Base-by-base conservation (phyloP, 2,113 vertebrate genomes). In the Psilopogon haemacephalus region DNA sequence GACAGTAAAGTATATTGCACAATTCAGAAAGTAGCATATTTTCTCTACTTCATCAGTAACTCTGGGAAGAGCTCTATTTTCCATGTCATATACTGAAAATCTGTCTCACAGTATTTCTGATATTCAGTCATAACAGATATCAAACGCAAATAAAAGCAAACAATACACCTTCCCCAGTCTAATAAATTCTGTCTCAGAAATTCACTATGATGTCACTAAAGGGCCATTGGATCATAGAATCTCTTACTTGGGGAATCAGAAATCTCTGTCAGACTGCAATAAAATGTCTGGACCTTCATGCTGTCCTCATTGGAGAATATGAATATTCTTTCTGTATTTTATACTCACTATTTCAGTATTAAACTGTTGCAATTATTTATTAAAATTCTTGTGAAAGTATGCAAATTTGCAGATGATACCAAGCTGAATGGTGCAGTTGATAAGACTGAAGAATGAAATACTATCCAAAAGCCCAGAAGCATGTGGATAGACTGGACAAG, bases 241-340 rank as follows among this genome's bases (percentile, higher is more conserved):
- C 12, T 17, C 27, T 71, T 38, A 8, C 10, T 24, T 7, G 14
- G 4, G 3, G 8, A 86, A 55, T 52, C 12, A 86, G 27, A 83
- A 92, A 27, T 33, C 17, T 68, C 32, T 38, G 2, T 11, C n/a
- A 33, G 8, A 1, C 52, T 71, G 26, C 14, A 14, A 2, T 70
- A 74, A 80, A 85, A 69, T 32, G 15, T 9, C 30, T 60, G 8
- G 12, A 40, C 1, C 5, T 59, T 77, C 32, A 80, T 33, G 17
- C 3, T 0, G 0, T 60, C 8, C 11, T 84, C 20, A 37, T 28
- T 5, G 6, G 50, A 86, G 8, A 40, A 27, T 12, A 73, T 6
- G 16, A 35, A 75, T 59, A 28, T 1, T 46, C 72, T 73, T 82
- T n/a, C 21, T 65, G 3, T 56, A 79, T 54, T 28, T 30, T 28